phyloP scores from a whole-genome alignment of 2,888 invertebrate genomes.

The Parapristionchus giblindavisi region DNA sequence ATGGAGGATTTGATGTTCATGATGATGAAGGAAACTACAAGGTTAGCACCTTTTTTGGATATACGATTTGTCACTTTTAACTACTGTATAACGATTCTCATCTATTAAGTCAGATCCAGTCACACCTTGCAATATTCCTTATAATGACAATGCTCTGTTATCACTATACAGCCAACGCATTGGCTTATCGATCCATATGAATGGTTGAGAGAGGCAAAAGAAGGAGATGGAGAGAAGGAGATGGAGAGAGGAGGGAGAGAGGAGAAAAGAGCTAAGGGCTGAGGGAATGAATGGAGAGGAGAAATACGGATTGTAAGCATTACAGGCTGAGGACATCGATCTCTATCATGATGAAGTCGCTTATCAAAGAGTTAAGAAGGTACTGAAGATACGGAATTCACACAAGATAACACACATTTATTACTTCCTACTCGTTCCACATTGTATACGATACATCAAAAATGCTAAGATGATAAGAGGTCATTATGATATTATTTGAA shows the following conservation, averaged over 20 bases:
- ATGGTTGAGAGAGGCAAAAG: constrained; percentile 7
- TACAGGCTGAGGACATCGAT: constrained; percentile 54
- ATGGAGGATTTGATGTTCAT: constrained; percentile 60
- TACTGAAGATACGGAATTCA: not conserved
- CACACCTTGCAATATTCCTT: constrained; percentile 5
- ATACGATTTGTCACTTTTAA: not conserved
- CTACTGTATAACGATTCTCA: not conserved
- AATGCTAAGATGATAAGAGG: not conserved
- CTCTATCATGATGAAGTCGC: constrained; percentile 63
- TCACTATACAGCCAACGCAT: no score
- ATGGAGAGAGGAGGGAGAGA: not conserved
- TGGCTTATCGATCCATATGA: constrained; percentile 1
- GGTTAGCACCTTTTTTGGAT: constrained; percentile 30
- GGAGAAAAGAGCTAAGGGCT: not conserved
- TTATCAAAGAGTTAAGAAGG: constrained; percentile 43
- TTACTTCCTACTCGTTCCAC: no score
- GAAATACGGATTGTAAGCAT: constrained; percentile 32
- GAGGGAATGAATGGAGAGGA: not conserved
- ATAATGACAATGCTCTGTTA: constrained; percentile 11
- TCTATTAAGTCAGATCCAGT: not conserved
- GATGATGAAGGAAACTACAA: constrained; percentile 53
- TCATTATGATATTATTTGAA: not conserved
- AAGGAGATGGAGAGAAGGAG: constrained; percentile 1
- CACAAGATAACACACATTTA: not conserved
- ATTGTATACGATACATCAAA: no score